These are phyloP conservation scores for Aegotheles bennettii DNA, from an alignment of 2,113 vertebrate species.

Conservation along the genomic window DNA sequence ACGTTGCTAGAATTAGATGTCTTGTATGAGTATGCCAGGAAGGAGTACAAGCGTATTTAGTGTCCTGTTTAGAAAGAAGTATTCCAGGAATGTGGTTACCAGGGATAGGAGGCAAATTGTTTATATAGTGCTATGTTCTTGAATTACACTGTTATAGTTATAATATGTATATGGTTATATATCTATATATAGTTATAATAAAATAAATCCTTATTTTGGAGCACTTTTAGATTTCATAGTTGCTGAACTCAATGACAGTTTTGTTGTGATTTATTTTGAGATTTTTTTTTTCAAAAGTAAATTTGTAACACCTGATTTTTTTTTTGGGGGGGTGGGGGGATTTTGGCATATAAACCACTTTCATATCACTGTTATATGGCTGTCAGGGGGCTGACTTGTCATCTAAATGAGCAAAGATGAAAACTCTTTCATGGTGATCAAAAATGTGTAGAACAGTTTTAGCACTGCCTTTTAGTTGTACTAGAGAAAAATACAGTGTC, in stretches of 20 bases:
- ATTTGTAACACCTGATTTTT: conserved; percentile 33
- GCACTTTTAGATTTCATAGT: conserved; percentile 44
- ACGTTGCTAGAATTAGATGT: conserved; percentile 22
- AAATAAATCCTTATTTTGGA: conserved; percentile 59
- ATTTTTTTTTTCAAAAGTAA: conserved; percentile 23
- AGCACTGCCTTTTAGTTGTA: not conserved
- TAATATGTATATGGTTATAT: too few species aligned
- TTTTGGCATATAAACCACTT: conserved; percentile 25
- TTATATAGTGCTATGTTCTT: conserved; percentile 21
- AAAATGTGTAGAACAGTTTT: conserved; percentile 20
- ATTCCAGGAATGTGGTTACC: conserved; percentile 61
- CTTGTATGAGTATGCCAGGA: conserved; percentile 31
- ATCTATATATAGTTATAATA: conserved; percentile 55
- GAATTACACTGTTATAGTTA: conserved; percentile 62
- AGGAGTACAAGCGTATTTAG: conserved; percentile 48
- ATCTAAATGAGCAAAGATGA: not conserved
- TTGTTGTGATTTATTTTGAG: conserved; percentile 41
- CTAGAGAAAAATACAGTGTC: not conserved
- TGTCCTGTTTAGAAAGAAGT: conserved; percentile 46
- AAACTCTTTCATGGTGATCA: conserved; percentile 11
- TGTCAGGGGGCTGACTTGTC: conserved; percentile 10
- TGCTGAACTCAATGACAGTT: conserved; percentile 57
- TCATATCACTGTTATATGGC: conserved; percentile 5
- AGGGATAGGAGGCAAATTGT: conserved; percentile 49
- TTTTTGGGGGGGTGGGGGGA: not conserved